A percentile compares a stretch with the other conserved stretches of the same genome.
Conservation (phyloP, 2,113 vertebrate species). For the Limnothrissa miodon region DNA sequence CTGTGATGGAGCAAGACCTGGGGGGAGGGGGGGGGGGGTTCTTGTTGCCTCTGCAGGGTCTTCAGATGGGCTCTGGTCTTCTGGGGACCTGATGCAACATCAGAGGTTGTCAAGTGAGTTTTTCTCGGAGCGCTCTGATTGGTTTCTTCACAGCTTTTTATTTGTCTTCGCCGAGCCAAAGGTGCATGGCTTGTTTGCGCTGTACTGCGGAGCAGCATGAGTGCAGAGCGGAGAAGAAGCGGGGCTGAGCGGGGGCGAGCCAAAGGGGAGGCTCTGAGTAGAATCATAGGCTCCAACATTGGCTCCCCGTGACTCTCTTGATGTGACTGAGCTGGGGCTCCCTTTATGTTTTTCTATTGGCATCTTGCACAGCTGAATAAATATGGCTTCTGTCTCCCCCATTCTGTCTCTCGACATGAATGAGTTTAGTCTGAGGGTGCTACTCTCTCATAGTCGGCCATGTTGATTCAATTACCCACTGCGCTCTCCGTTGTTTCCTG, state of each 20-base stretch:
- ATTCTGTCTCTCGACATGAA: neutral
- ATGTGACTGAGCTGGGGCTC: conserved; percentile 31
- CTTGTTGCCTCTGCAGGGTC: neutral
- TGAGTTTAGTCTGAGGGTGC: neutral
- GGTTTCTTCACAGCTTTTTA: conserved; percentile 55
- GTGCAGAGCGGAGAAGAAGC: neutral
- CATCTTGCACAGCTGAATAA: neutral
- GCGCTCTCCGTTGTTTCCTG: neutral
- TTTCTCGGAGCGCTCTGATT: conserved; percentile 57
- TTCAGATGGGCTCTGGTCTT: conserved; percentile 29
- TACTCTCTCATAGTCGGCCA: neutral
- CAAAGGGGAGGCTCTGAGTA: conserved; percentile 47
- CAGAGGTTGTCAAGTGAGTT: conserved; percentile 57
- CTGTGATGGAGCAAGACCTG: neutral
- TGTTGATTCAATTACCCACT: neutral
- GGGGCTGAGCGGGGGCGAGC: conserved; percentile 22
- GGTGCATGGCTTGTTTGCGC: conserved; percentile 16
- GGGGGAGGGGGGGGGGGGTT: neutral
- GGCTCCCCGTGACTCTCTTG: conserved; percentile 44
- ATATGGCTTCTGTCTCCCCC: conserved; percentile 9
- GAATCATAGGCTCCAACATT: conserved; percentile 48
- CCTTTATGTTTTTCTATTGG: conserved; percentile 32
- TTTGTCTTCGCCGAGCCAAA: conserved; percentile 53
- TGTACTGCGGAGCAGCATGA: neutral
- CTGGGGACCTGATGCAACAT: conserved; percentile 52